phyloP scores from a whole-genome alignment of 2,888 invertebrate species.

The Sinohyriopsis cumingii region DNA sequence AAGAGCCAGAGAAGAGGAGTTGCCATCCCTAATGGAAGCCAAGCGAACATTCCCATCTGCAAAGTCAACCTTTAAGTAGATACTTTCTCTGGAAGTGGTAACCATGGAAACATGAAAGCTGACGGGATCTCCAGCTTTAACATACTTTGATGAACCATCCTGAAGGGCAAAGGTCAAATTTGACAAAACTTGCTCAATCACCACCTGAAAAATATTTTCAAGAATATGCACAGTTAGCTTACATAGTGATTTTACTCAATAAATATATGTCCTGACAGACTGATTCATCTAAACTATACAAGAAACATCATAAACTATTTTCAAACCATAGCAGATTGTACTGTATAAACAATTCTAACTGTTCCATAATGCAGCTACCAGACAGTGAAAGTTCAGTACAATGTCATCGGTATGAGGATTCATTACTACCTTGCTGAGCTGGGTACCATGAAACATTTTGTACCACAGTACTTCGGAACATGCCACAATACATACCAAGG shows the following conservation, averaged over 20 bases:
- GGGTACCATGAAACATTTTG: too few species aligned
- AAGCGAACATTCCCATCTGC: conserved; percentile 44
- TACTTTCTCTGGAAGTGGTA: conserved; percentile 50
- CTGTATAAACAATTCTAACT: too few species aligned
- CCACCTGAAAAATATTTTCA: conserved; percentile 30
- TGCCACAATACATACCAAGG: too few species aligned
- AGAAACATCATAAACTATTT: too few species aligned
- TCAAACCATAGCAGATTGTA: too few species aligned
- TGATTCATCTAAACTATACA: too few species aligned
- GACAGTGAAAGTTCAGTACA: too few species aligned
- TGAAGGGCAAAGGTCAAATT: conserved; percentile 35
- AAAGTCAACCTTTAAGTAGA: conserved; percentile 48
- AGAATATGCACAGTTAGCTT: neutral
- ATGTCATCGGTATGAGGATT: too few species aligned
- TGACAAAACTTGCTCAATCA: conserved; percentile 30
- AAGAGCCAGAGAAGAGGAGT: conserved; percentile 35
- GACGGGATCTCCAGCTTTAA: conserved; percentile 29
- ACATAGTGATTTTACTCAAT: neutral
- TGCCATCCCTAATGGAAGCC: conserved; percentile 45
- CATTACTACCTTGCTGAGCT: too few species aligned
- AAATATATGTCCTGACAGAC: too few species aligned
- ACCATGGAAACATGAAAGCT: conserved; percentile 46
- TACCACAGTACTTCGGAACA: too few species aligned
- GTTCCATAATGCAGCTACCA: too few species aligned
- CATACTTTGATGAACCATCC: conserved; percentile 20